Evolutionary conservation across 2,797 vertebrate genomes (phyloP), one percentile per base, ranked within the genome.

Genomic region (Apogon talboti): DNA sequence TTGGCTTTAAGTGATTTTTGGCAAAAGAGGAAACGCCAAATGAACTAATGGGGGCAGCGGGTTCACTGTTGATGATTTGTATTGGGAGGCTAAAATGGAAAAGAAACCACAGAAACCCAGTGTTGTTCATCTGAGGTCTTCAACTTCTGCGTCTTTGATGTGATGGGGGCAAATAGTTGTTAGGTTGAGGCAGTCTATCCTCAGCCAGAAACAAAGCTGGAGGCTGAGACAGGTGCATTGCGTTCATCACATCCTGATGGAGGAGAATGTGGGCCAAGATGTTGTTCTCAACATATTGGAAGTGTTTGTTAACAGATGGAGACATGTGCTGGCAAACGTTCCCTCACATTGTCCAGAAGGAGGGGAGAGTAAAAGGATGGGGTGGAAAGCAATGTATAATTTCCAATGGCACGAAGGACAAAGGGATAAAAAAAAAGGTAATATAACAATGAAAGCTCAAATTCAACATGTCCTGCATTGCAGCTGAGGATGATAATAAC

Each of bases 231-330:
- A 87, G 86, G 88, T 90, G 87, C 85, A 88, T 66, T 0, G 75
- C 74, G 78, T 86, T 91, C 89, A 91, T 90, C 88, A 86, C 86
- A 87, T 86, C 81, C 81, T 84, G 84, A 90, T 78, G 85, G 79
- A 87, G 75, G 66, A 80, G 74, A 70, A 60, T 2, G 52, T 76
- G 76, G 77, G 85, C 87, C 89, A 92, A 91, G 77, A 91, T 85
- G 88, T 91, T 90, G 85, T 89, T 90, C 83, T 87, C 72, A 83
- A 75, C 90, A 86, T 84, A 76, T 84, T 90, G 88, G 88, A 88
- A 84, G 75, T 84, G 76, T 88, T 89, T 87, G 83, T 84, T 87
- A 89, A 87, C 92, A 93, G 92, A 92, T 90, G 88, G 80, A 89
- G 85, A 87, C 82, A 81, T 55, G 71, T 75, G 79, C 83, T 88